Evolutionary conservation across 2,113 vertebrate genomes (phyloP).

Genomic region (Dasyprocta punctata): DNA sequence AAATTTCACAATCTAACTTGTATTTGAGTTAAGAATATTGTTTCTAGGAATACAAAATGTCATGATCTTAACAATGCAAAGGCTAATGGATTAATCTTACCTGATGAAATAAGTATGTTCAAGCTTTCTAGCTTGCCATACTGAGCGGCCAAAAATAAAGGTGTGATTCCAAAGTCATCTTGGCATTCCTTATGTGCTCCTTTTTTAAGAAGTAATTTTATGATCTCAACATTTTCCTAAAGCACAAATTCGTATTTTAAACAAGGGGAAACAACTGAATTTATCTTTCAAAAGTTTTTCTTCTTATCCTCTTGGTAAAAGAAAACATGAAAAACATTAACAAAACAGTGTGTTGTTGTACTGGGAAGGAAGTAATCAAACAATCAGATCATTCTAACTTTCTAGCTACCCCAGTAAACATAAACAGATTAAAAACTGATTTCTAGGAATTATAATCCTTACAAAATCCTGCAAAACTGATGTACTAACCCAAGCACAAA

Average conservation of each 20-base stretch:
- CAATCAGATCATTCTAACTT: slow-evolving; percentile 24
- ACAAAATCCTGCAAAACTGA: slow-evolving; percentile 12
- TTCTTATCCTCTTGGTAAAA: slow-evolving; percentile 33
- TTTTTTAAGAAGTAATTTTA: slow-evolving; percentile 83
- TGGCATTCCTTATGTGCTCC: slow-evolving; percentile 84
- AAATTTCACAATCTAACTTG: slow-evolving; percentile 34
- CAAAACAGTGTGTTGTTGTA: not conserved
- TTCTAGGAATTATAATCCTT: slow-evolving; percentile 59
- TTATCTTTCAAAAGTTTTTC: not conserved
- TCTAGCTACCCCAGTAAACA: slow-evolving; percentile 48
- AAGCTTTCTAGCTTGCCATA: slow-evolving; percentile 91
- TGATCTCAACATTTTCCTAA: slow-evolving; percentile 90
- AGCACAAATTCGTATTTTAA: slow-evolving; percentile 69
- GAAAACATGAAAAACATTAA: not conserved
- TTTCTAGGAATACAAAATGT: slow-evolving; percentile 29
- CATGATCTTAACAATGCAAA: not conserved
- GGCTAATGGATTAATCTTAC: slow-evolving; percentile 71
- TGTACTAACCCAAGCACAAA: slow-evolving; percentile 27
- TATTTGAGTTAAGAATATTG: slow-evolving; percentile 39
- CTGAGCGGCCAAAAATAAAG: slow-evolving; percentile 91
- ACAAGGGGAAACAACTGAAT: slow-evolving; percentile 43
- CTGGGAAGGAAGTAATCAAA: slow-evolving; percentile 14
- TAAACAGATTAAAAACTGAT: slow-evolving; percentile 64
- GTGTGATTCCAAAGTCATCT: slow-evolving; percentile 90
- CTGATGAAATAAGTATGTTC: slow-evolving; percentile 84